Percentiles rank a stretch among this genome's conserved stretches.
Conservation (phyloP, 1,140 invertebrate genomes). For the Megalonaias nervosa region DNA sequence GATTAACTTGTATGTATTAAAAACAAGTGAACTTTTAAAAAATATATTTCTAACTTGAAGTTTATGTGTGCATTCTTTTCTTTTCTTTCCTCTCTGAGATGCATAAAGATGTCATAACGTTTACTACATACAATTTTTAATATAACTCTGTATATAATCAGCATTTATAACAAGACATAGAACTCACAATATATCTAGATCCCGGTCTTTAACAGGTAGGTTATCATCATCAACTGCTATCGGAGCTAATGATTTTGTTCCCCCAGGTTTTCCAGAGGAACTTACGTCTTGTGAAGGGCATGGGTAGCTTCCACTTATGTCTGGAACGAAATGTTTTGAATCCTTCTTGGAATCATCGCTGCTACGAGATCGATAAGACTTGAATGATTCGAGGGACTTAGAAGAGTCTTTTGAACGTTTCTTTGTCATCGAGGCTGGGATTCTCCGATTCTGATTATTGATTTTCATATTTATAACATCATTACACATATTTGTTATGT, state of each 20-base stretch:
- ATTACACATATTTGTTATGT: conserved; percentile 41
- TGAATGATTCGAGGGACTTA: conserved; percentile 5
- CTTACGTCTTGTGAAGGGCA: conserved; percentile 27
- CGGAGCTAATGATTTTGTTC: conserved; percentile 13
- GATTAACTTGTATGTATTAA: too few relatives aligned
- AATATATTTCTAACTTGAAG: too few relatives aligned
- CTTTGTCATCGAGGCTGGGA: conserved; percentile 18
- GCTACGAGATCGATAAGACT: background rate
- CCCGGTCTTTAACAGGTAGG: conserved; percentile 58
- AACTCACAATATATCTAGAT: conserved; percentile 64
- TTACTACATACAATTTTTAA: too few relatives aligned
- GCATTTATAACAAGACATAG: background rate
- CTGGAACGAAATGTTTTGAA: background rate
- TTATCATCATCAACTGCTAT: conserved; percentile 49
- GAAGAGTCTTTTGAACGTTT: conserved; percentile 22
- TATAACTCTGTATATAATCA: too few relatives aligned
- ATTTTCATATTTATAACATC: conserved; percentile 44
- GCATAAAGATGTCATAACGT: too few relatives aligned
- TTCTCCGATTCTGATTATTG: conserved; percentile 10
- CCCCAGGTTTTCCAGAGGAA: conserved; percentile 7
- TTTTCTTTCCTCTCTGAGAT: too few relatives aligned
- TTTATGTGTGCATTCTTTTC: too few relatives aligned
- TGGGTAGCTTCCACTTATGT: conserved; percentile 15
- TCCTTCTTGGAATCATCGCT: conserved; percentile 2
- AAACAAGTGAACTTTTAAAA: too few relatives aligned